phyloP scores from a whole-genome alignment of 1,140 invertebrate genomes.

The Nomia melanderi region DNA sequence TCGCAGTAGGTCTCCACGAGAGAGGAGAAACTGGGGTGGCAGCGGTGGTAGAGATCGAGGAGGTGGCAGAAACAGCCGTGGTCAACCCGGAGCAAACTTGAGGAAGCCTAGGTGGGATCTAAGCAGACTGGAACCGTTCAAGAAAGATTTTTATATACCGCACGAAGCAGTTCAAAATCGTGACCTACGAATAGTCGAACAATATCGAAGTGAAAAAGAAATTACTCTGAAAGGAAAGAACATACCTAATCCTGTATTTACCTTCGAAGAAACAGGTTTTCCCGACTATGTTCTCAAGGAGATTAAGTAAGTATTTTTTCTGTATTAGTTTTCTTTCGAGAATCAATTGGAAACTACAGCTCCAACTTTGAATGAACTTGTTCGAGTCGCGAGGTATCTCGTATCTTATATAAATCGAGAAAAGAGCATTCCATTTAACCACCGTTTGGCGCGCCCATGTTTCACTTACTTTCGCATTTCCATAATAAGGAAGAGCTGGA shows the following conservation, averaged over 20 bases:
- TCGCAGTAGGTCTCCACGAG: slow-evolving; percentile 74
- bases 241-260: slow-evolving; percentile 90
- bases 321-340: background rate
- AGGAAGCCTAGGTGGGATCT: slow-evolving; percentile 92
- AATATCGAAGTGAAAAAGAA: slow-evolving; percentile 88
- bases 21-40: slow-evolving; percentile 76
- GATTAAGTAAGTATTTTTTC: slow-evolving; percentile 79
- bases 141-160: slow-evolving; percentile 96
- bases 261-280: slow-evolving; percentile 91
- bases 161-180: slow-evolving; percentile 87
- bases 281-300: slow-evolving; percentile 91
- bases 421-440: no score
- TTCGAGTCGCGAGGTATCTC: no score
- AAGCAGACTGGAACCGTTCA: slow-evolving; percentile 90
- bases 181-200: slow-evolving; percentile 87
- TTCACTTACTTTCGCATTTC: no score
- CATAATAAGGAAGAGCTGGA: no score
- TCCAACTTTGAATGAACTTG: no score
- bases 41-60: slow-evolving; percentile 80
- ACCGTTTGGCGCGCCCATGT: no score
- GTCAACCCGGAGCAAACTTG: slow-evolving; percentile 87
- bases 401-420: no score
- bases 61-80: slow-evolving; percentile 82
- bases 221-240: slow-evolving; percentile 91
- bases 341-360: no score